Conservation (phyloP, 2,888 invertebrate species). For the Xestoiulus laeticollis region DNA sequence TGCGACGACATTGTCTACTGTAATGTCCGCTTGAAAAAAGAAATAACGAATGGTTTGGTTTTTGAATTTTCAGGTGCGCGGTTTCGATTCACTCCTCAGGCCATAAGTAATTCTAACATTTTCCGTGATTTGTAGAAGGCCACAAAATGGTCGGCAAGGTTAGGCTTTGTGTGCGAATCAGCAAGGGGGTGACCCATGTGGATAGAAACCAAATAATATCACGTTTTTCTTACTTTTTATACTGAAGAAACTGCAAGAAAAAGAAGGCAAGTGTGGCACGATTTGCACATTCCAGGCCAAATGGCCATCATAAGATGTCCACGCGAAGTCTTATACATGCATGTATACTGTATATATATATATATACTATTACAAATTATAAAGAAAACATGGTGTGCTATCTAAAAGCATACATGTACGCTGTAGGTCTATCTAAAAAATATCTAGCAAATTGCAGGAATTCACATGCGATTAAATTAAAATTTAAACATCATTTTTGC, state of each 20-base stretch:
- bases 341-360: too few relatives aligned
- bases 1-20: slow-evolving; percentile 22
- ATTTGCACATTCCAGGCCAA: not conserved
- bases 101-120: slow-evolving; percentile 1
- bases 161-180: slow-evolving; percentile 16
- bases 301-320: not conserved
- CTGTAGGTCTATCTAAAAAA: too few relatives aligned
- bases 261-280: not conserved
- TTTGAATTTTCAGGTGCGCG: slow-evolving; percentile 7
- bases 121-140: slow-evolving; percentile 29
- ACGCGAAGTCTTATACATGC: too few relatives aligned
- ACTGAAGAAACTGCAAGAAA: not conserved
- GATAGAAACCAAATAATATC: slow-evolving; percentile 33
- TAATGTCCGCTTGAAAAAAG: not conserved
- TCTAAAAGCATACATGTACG: too few relatives aligned
- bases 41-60: slow-evolving; percentile 13
- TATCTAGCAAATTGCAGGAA: too few relatives aligned
- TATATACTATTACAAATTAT: too few relatives aligned
- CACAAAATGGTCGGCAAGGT: slow-evolving; percentile 25
- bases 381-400: too few relatives aligned
- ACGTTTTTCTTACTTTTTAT: slow-evolving; percentile 37
- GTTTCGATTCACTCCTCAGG: not conserved
- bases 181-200: slow-evolving; percentile 29
- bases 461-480: too few relatives aligned
- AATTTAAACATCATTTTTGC: too few relatives aligned